A percentile compares a stretch with the other conserved stretches of the same genome.
These are phyloP conservation scores for Drosophila mauritiana DNA, from an alignment of 1,140 invertebrate species.

Conservation along the genomic window DNA sequence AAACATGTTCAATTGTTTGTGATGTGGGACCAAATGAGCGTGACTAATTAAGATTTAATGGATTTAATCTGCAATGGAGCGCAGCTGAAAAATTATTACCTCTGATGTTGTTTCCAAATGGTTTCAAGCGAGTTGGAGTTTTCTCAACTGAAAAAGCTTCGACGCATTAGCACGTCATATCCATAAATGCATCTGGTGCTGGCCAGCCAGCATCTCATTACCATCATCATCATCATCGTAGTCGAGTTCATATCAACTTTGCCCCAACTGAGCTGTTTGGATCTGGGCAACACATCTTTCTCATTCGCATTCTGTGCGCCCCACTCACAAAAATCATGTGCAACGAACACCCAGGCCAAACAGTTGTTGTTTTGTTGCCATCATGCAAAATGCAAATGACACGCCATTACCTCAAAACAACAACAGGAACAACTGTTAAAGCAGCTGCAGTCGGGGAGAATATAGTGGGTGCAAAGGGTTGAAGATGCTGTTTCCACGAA, in stretches of 20 bases:
- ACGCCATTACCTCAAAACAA: slow-evolving; percentile 60
- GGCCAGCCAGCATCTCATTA: slow-evolving; percentile 16
- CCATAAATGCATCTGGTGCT: slow-evolving; percentile 30
- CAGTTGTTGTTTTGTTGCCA: slow-evolving; percentile 47
- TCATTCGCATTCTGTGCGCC: slow-evolving; percentile 22
- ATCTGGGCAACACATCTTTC: slow-evolving; percentile 23
- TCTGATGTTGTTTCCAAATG: slow-evolving; percentile 8
- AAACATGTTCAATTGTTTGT: slow-evolving; percentile 34
- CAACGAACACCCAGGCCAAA: slow-evolving; percentile 14
- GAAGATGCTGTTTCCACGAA: slow-evolving; percentile 49
- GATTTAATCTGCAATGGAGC: slow-evolving; percentile 2
- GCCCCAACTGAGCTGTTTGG: slow-evolving; percentile 24
- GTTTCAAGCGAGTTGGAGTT: background rate
- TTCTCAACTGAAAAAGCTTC: slow-evolving; percentile 8
- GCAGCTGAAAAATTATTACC: slow-evolving; percentile 9
- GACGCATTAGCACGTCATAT: slow-evolving; percentile 43
- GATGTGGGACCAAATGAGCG: slow-evolving; percentile 17
- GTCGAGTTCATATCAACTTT: slow-evolving; percentile 24
- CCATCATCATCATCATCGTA: slow-evolving; percentile 16
- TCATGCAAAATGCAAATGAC: slow-evolving; percentile 76
- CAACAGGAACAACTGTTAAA: slow-evolving; percentile 30
- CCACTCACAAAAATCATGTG: slow-evolving; percentile 28
- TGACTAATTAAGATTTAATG: slow-evolving; percentile 51
- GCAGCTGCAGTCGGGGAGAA: slow-evolving; percentile 20
- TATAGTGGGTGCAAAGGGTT: slow-evolving; percentile 6